Evolutionary conservation across 2,113 vertebrate species (phyloP).

Genomic region (Tragulus kanchil): DNA sequence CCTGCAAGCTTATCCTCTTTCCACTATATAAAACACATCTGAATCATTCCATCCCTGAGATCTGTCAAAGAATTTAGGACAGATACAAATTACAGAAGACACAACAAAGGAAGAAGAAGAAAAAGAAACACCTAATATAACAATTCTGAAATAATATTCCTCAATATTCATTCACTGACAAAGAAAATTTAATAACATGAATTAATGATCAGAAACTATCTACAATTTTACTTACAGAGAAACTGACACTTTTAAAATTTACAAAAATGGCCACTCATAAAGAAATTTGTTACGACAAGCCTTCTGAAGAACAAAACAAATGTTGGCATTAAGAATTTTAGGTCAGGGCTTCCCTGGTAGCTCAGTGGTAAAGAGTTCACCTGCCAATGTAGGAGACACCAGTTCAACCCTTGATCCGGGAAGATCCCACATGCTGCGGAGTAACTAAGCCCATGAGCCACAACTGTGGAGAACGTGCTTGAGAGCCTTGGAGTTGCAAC

Average conservation of each 20-base stretch:
- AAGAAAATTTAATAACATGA: slow-evolving; percentile 17
- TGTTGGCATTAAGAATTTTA: slow-evolving; percentile 39
- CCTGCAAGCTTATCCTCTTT: slow-evolving; percentile 58
- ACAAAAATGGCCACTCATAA: not conserved
- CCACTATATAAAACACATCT: slow-evolving; percentile 32
- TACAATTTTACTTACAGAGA: slow-evolving; percentile 13
- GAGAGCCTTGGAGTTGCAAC: no score
- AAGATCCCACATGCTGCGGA: no score
- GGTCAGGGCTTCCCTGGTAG: no score
- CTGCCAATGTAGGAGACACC: no score
- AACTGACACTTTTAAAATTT: not conserved
- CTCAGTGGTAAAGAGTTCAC: no score
- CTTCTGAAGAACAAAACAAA: slow-evolving; percentile 34
- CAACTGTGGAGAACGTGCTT: no score
- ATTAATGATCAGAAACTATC: slow-evolving; percentile 2
- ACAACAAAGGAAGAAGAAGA: not conserved
- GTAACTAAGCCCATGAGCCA: no score
- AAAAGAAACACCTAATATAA: slow-evolving; percentile 33
- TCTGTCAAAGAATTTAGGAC: slow-evolving; percentile 17
- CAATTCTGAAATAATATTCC: slow-evolving; percentile 30
- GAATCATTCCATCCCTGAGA: slow-evolving; percentile 35
- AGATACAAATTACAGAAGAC: not conserved
- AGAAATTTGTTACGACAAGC: not conserved
- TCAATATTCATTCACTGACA: slow-evolving; percentile 25
- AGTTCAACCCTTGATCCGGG: no score